Evolutionary conservation across 2,113 vertebrate genomes (phyloP).

Genomic region (Chloropsis cyanopogon): DNA sequence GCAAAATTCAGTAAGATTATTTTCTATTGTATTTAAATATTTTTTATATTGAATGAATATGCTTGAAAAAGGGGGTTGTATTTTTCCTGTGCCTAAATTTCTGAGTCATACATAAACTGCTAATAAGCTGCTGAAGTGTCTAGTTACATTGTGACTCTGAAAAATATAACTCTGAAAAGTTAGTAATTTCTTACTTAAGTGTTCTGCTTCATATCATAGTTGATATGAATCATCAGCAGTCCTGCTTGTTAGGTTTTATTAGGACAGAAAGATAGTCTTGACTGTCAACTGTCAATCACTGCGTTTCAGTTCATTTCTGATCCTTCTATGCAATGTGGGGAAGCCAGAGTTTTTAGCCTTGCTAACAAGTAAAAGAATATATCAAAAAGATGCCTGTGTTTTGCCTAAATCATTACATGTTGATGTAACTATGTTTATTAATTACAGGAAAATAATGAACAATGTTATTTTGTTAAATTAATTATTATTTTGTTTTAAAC

Average conservation of each 20-base stretch:
- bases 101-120: neutral
- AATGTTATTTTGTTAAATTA: neutral
- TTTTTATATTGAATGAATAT: neutral
- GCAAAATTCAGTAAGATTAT: neutral
- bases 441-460: neutral
- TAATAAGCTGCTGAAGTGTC: neutral
- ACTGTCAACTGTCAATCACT: accelerated
- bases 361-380: neutral
- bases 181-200: neutral
- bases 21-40: neutral
- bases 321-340: neutral
- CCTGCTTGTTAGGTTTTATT: neutral
- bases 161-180: neutral
- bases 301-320: neutral
- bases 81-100: neutral
- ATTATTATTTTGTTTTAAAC: neutral
- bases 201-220: neutral
- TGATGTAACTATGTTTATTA: neutral
- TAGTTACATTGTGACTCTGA: neutral
- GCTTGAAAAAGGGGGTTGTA: accelerated
- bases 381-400: neutral
- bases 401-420: neutral
- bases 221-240: neutral
- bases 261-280: neutral
- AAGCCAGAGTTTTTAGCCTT: neutral